These are phyloP conservation scores for Oplegnathus fasciatus DNA, from an alignment of 2,113 vertebrate species.

Conservation along the genomic window DNA sequence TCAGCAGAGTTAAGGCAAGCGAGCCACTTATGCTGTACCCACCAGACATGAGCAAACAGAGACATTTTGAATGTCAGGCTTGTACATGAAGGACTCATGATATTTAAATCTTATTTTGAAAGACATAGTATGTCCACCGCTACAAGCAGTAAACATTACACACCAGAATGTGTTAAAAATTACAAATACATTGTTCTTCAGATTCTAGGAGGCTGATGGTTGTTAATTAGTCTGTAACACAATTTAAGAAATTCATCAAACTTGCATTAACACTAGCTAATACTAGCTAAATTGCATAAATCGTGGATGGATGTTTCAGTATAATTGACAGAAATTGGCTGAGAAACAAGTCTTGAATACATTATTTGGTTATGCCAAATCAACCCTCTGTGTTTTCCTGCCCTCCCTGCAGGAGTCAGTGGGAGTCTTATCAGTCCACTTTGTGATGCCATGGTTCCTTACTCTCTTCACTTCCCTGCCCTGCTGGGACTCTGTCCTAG, in stretches of 20 bases:
- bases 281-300: neutral
- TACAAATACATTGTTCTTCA: neutral
- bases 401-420: conserved; percentile 75
- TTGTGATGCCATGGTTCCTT: conserved; percentile 85
- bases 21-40: neutral
- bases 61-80: neutral
- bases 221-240: neutral
- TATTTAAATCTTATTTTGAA: neutral
- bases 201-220: neutral
- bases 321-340: conserved; percentile 6
- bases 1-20: conserved; percentile 27
- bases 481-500: conserved; percentile 85
- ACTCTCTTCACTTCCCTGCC: conserved; percentile 85
- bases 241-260: neutral
- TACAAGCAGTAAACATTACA: neutral
- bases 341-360: neutral
- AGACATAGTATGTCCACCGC: too few species aligned
- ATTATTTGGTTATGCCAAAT: conserved; percentile 18
- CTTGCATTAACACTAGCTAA: too few species aligned
- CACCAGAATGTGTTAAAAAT: neutral
- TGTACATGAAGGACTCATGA: neutral
- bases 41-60: neutral
- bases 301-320: neutral
- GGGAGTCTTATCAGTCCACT: conserved; percentile 79
- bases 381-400: neutral